phyloP scores from a whole-genome alignment of 2,113 vertebrate species.

The Coracopsis vasa region DNA sequence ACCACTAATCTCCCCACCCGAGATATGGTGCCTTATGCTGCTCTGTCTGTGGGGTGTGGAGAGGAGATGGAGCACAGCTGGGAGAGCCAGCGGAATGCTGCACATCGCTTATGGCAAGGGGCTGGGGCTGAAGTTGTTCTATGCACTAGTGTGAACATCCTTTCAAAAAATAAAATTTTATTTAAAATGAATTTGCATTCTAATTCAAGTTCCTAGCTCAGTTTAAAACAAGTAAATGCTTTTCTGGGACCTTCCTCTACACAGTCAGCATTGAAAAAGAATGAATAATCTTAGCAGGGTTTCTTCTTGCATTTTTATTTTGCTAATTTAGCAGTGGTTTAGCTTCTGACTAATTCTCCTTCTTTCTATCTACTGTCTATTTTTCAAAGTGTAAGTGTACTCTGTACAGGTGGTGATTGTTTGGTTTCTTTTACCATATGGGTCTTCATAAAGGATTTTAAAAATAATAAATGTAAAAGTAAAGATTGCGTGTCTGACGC shows the following conservation, averaged over 20 bases:
- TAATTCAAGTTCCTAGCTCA: neutral
- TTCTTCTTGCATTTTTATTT: neutral
- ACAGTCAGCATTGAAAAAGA: neutral
- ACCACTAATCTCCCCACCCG: neutral
- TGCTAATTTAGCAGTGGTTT: neutral
- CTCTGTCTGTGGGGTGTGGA: neutral
- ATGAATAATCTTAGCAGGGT: neutral
- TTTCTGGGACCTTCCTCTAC: neutral
- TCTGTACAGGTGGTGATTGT: neutral
- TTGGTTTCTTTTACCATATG: constrained; percentile 4
- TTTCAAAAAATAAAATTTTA: neutral
- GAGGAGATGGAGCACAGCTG: neutral
- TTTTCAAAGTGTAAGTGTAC: neutral
- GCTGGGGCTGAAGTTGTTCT: neutral
- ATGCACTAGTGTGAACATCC: neutral
- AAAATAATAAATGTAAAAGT: constrained; percentile 22
- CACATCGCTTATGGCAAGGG: neutral
- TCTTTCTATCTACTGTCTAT: neutral
- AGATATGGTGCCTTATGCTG: accelerated
- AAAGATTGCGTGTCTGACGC: constrained; percentile 25
- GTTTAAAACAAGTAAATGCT: neutral
- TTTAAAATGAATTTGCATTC: neutral
- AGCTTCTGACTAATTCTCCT: neutral
- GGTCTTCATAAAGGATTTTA: neutral
- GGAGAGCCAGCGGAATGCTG: neutral